phyloP scores from a whole-genome alignment of 2,888 invertebrate species.

The Eumerus sabulonum region DNA sequence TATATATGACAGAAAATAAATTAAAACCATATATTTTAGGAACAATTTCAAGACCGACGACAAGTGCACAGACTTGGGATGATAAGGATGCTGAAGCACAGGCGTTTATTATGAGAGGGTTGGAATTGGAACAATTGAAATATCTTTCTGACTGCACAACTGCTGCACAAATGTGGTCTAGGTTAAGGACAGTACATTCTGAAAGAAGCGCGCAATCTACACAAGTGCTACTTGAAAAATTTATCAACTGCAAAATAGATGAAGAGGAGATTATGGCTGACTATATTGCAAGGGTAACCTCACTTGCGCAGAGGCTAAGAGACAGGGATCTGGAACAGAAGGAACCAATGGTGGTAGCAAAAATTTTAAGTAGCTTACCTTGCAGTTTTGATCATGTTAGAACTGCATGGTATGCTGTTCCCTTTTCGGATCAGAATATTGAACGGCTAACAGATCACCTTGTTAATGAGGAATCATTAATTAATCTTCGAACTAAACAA shows the following conservation, averaged over 20 bases:
- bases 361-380: conserved; percentile 60
- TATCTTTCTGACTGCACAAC: no score
- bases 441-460: conserved; percentile 60
- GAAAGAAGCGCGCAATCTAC: conserved; percentile 62
- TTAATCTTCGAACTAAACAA: not conserved
- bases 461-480: conserved; percentile 34
- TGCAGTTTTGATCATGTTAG: conserved; percentile 60
- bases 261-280: no score
- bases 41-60: no score
- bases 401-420: conserved; percentile 66
- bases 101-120: no score
- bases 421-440: conserved; percentile 38
- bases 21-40: conserved; percentile 45
- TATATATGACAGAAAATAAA: conserved; percentile 43
- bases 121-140: no score
- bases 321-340: no score
- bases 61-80: no score
- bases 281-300: no score
- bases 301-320: no score
- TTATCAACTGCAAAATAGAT: no score
- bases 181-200: conserved; percentile 57
- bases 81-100: no score
- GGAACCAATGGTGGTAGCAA: conserved; percentile 53
- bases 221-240: conserved; percentile 54
- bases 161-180: no score